Percentiles rank a stretch among this genome's conserved stretches.
Conservation (phyloP, 1,140 invertebrate species). For the Caenorhabditis briggsae region DNA sequence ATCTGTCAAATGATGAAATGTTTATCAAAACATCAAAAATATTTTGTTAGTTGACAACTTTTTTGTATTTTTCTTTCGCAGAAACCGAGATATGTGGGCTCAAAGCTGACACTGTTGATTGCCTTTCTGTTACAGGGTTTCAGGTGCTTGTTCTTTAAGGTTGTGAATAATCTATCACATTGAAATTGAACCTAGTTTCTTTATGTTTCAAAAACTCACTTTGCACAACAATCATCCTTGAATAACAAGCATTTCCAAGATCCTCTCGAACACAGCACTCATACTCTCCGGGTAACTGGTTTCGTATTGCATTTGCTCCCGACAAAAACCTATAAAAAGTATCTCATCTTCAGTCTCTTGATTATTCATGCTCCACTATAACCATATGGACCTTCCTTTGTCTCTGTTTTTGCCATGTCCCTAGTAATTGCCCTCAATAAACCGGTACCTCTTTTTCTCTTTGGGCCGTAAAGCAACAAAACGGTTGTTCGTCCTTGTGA, state of each 20-base stretch:
- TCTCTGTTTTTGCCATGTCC: background rate
- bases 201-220: no score
- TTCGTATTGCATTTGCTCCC: conserved; percentile 58
- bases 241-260: conserved; percentile 59
- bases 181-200: no score
- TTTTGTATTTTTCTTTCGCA: no score
- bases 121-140: no score
- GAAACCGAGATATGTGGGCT: no score
- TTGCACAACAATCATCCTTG: conserved; percentile 23
- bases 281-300: conserved; percentile 53
- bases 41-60: no score
- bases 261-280: conserved; percentile 58
- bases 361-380: conserved; percentile 39
- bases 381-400: conserved; percentile 16
- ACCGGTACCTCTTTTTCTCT: background rate
- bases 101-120: no score
- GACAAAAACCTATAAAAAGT: conserved; percentile 41
- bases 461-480: conserved; percentile 27
- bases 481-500: conserved; percentile 21
- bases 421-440: conserved; percentile 23
- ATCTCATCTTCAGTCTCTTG: background rate
- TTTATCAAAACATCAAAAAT: no score
- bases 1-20: no score
- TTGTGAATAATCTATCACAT: no score
- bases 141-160: no score